phyloP scores from a whole-genome alignment of 2,888 invertebrate genomes.

The Mesorhabditis belari region DNA sequence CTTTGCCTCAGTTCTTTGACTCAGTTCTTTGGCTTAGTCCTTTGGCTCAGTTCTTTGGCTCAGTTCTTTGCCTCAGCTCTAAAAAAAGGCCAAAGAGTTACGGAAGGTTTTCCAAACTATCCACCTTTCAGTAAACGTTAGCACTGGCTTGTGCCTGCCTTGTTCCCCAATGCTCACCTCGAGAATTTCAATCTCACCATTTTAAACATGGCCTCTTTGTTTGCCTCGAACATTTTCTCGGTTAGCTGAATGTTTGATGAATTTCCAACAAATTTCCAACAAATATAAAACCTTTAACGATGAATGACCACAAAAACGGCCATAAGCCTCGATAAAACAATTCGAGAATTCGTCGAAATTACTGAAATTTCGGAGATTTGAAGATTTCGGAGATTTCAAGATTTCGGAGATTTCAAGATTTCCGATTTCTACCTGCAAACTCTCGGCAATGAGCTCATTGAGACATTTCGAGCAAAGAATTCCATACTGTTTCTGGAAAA shows the following conservation, averaged over 20 bases:
- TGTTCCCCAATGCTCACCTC: not conserved
- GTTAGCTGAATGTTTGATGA: constrained; percentile 21
- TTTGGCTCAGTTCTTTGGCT: no score
- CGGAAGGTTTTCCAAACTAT: no score
- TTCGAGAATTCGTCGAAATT: constrained; percentile 23
- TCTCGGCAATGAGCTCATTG: not conserved
- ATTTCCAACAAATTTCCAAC: not conserved
- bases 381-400: not conserved
- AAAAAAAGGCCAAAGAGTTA: no score
- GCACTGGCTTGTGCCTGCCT: no score
- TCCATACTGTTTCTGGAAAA: not conserved
- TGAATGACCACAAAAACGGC: constrained; percentile 27
- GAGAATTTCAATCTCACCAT: constrained; percentile 32
- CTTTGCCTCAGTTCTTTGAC: no score
- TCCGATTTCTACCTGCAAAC: not conserved
- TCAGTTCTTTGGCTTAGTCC: no score
- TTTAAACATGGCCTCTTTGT: constrained; percentile 28
- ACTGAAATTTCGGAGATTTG: constrained; percentile 9
- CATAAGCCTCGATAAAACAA: constrained; percentile 24
- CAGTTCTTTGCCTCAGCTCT: no score
- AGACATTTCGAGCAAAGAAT: not conserved
- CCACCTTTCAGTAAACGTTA: no score
- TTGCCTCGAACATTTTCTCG: constrained; percentile 26
- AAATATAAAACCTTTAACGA: constrained; percentile 18
- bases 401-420: not conserved